A percentile compares a stretch with the other conserved stretches of the same genome.
phyloP scores from a whole-genome alignment of 2,113 vertebrate species.

The Procapra przewalskii region DNA sequence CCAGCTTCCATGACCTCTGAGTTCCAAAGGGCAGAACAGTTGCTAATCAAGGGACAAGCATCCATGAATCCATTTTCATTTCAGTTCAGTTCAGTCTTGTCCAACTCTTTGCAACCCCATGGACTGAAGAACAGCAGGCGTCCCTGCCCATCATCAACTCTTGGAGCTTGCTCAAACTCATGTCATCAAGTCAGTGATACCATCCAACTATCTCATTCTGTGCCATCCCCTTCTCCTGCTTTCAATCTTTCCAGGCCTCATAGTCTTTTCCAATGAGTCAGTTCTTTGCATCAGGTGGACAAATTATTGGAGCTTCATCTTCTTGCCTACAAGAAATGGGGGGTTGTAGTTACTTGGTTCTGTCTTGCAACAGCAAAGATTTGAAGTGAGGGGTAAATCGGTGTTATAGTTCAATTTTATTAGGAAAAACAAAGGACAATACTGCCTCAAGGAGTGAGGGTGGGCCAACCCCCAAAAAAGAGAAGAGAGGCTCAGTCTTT shows the following conservation, averaged over 20 bases:
- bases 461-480: rapidly evolving
- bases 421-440: neutral
- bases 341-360: neutral
- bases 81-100: neutral
- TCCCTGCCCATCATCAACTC: neutral
- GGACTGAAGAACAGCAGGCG: neutral
- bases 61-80: neutral
- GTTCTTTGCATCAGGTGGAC: neutral
- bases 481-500: neutral
- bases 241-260: neutral
- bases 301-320: neutral
- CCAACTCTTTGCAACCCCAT: neutral
- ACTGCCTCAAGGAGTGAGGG: neutral
- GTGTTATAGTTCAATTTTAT: neutral
- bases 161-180: neutral
- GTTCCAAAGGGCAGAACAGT: neutral
- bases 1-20: neutral
- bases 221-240: neutral
- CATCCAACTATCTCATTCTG: neutral
- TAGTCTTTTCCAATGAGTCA: neutral
- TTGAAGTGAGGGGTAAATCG: neutral
- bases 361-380: neutral
- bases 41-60: neutral
- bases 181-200: neutral
- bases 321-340: neutral